Percentiles rank a stretch among this genome's conserved stretches.
phyloP scores from a whole-genome alignment of 2,888 invertebrate genomes.

The Anarsia innoxiella region DNA sequence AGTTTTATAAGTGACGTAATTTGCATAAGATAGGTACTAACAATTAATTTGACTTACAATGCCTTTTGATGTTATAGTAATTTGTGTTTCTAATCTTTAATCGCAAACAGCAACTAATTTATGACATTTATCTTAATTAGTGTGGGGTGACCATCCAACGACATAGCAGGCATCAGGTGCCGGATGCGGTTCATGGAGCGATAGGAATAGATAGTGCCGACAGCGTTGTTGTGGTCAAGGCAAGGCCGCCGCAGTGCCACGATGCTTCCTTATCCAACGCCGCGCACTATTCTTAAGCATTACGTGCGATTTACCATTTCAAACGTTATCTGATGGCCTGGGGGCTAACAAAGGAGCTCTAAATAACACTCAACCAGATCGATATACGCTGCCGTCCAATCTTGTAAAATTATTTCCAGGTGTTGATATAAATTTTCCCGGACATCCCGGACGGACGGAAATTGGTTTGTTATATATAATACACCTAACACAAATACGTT shows the following conservation, averaged over 20 bases:
- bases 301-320: constrained; percentile 65
- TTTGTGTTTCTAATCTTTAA: too few species aligned
- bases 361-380: constrained; percentile 49
- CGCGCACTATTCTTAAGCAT: constrained; percentile 52
- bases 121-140: constrained; percentile 3
- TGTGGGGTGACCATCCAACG: too few species aligned
- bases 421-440: constrained; percentile 3
- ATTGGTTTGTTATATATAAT: too few species aligned
- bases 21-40: too few species aligned
- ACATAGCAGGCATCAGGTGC: too few species aligned
- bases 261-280: constrained; percentile 38
- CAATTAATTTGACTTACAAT: too few species aligned
- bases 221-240: constrained; percentile 42
- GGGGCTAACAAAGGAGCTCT: constrained; percentile 50
- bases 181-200: too few species aligned
- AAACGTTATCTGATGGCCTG: constrained; percentile 63
- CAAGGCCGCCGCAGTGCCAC: constrained; percentile 33
- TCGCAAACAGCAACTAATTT: background rate
- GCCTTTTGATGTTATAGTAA: too few species aligned
- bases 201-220: constrained; percentile 26
- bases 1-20: too few species aligned
- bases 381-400: constrained; percentile 38
- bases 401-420: constrained; percentile 11
- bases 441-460: too few species aligned
- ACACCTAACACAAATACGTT: too few species aligned